Conservation (phyloP, 2,113 vertebrate genomes). For the Pollimyrus isidori region DNA sequence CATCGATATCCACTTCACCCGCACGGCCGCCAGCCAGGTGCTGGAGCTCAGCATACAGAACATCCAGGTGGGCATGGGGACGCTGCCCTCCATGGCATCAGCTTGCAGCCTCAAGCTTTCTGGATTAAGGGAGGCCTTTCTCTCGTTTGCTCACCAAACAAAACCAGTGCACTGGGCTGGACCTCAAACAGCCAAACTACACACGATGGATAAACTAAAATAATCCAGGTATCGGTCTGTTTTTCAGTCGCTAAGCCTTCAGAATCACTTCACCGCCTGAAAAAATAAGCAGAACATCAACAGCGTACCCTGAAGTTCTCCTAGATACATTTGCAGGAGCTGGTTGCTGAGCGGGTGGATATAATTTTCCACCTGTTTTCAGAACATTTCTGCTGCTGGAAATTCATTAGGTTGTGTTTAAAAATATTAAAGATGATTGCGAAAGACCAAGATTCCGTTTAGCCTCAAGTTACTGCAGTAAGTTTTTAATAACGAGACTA, state of each 20-base stretch:
- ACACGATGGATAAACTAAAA: background rate
- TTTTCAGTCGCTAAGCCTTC: background rate
- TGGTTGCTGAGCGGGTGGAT: background rate
- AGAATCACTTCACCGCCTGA: background rate
- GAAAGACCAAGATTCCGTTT: background rate
- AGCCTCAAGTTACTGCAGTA: background rate
- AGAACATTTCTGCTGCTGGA: background rate
- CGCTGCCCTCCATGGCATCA: background rate
- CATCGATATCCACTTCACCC: conserved; percentile 81
- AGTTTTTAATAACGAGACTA: background rate
- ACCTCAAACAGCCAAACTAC: background rate
- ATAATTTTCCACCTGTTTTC: background rate
- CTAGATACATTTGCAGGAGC: background rate
- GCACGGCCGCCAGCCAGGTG: conserved; percentile 71
- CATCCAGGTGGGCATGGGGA: conserved; percentile 71
- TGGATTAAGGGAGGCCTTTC: background rate
- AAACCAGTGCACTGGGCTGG: background rate
- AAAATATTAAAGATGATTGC: background rate
- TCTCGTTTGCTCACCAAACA: background rate
- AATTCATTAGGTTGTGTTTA: background rate
- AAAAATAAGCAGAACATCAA: background rate
- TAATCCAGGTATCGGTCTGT: background rate
- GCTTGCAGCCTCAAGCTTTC: background rate
- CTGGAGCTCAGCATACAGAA: conserved; percentile 83
- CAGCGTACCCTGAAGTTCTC: background rate